Percentiles rank a stretch among this genome's conserved stretches.
phyloP scores from a whole-genome alignment of 2,797 vertebrate species.

The Enteromius paludinosus region DNA sequence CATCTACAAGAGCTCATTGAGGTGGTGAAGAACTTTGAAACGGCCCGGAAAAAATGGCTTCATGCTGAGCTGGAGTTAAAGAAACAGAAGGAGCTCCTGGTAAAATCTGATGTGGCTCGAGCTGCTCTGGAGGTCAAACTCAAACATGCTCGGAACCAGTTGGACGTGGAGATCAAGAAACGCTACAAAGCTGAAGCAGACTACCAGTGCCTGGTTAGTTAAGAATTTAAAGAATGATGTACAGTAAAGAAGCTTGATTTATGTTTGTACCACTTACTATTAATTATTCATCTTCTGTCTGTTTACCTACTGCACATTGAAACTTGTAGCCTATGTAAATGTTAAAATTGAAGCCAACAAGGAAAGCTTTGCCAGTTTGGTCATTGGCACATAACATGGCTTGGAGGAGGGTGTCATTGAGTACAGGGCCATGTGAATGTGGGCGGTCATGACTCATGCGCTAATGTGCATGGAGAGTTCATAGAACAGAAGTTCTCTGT shows the following conservation, averaged over 20 bases:
- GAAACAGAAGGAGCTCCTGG: slow-evolving; percentile 76
- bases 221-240: neutral
- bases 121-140: slow-evolving; percentile 78
- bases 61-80: slow-evolving; percentile 71
- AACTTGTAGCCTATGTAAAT: neutral
- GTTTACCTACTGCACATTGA: neutral
- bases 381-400: neutral
- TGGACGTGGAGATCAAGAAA: slow-evolving; percentile 89
- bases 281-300: neutral
- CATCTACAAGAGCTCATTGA: slow-evolving; percentile 35
- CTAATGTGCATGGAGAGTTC: neutral
- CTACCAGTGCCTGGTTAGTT: slow-evolving; percentile 75
- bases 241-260: neutral
- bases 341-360: neutral
- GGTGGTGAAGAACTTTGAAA: slow-evolving; percentile 71
- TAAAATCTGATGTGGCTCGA: slow-evolving; percentile 79
- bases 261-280: neutral
- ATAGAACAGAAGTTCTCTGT: slow-evolving; percentile 9
- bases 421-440: neutral
- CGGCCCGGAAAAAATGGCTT: slow-evolving; percentile 70
- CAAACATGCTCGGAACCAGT: slow-evolving; percentile 83
- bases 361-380: neutral
- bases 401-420: neutral
- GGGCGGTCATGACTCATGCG: neutral
- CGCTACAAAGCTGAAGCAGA: slow-evolving; percentile 80